A percentile compares a stretch with the other conserved stretches of the same genome.
Evolutionary conservation across 1,140 invertebrate species (phyloP).

Genomic region (Psilanteris sp.): DNA sequence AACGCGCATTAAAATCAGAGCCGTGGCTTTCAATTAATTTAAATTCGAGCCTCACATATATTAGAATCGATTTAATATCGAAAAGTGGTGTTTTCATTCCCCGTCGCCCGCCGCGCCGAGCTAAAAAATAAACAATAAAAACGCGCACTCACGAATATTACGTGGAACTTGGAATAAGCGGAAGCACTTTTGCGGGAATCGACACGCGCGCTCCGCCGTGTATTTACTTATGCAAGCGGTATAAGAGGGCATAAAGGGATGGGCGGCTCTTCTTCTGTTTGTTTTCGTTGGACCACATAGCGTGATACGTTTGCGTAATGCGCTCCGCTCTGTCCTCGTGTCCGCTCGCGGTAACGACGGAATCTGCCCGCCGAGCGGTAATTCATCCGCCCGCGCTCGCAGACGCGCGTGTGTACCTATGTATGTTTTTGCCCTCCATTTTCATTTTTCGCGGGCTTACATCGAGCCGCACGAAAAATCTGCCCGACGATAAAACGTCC

Average conservation of each 20-base stretch:
- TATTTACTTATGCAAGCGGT: constrained; percentile 75
- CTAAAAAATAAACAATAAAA: constrained; percentile 55
- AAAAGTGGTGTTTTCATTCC: constrained; percentile 45
- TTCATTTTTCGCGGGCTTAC: constrained; percentile 67
- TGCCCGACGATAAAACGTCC: constrained; percentile 58
- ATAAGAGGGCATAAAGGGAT: constrained; percentile 71
- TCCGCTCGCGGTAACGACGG: constrained; percentile 66
- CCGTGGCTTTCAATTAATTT: constrained; percentile 23
- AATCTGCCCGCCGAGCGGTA: constrained; percentile 74
- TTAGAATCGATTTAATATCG: constrained; percentile 40
- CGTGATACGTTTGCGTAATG: constrained; percentile 80
- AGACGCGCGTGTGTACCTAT: constrained; percentile 43
- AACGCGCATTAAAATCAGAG: no score
- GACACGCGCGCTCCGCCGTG: constrained; percentile 58
- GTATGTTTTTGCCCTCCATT: constrained; percentile 68
- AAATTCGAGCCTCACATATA: background rate
- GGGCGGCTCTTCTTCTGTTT: constrained; percentile 73
- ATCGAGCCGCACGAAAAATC: constrained; percentile 50
- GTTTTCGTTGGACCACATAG: constrained; percentile 80
- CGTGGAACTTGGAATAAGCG: constrained; percentile 52
- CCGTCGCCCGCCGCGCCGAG: constrained; percentile 2
- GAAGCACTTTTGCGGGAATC: constrained; percentile 53
- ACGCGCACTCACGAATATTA: constrained; percentile 52
- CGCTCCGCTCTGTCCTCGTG: constrained; percentile 68
- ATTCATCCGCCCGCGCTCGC: constrained; percentile 73